phyloP scores from a whole-genome alignment of 2,888 invertebrate species.

The Drosophila kokeensis region DNA sequence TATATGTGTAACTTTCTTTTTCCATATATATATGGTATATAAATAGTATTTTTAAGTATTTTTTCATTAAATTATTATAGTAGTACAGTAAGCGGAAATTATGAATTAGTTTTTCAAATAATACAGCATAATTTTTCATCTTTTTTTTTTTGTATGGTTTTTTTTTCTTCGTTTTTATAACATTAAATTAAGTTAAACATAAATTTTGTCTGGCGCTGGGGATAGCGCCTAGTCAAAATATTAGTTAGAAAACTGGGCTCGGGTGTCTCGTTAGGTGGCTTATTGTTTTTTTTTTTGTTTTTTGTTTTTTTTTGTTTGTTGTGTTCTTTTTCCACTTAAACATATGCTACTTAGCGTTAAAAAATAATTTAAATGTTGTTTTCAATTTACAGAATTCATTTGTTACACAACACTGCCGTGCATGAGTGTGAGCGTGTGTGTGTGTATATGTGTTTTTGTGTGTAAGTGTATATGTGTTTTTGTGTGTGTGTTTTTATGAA shows the following conservation, averaged over 20 bases:
- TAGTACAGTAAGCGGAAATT: constrained; percentile 42
- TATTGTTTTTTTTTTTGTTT: not conserved
- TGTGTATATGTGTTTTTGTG: constrained; percentile 19
- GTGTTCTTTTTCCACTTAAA: constrained; percentile 36
- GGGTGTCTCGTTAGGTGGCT: constrained; percentile 59
- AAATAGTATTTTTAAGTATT: constrained; percentile 29
- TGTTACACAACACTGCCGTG: constrained; percentile 40
- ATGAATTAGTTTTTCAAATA: constrained; percentile 27
- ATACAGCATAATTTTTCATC: constrained; percentile 27
- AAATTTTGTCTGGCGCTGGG: constrained; percentile 34
- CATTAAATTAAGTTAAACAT: constrained; percentile 62
- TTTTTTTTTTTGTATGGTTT: not conserved
- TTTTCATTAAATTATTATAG: constrained; percentile 28
- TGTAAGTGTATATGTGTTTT: constrained; percentile 17
- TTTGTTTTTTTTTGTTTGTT: not conserved
- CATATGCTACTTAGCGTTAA: constrained; percentile 51
- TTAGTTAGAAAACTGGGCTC: constrained; percentile 68
- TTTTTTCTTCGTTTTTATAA: constrained; percentile 27
- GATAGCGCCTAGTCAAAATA: constrained; percentile 30
- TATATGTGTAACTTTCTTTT: constrained; percentile 34
- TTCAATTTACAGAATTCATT: constrained; percentile 45
- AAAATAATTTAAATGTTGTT: constrained; percentile 59
- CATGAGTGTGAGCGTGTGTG: constrained; percentile 25
- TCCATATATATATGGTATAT: constrained; percentile 20
- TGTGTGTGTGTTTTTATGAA: constrained; percentile 37